phyloP scores from a whole-genome alignment of 1,140 invertebrate genomes.

The Tyrophagus putrescentiae region DNA sequence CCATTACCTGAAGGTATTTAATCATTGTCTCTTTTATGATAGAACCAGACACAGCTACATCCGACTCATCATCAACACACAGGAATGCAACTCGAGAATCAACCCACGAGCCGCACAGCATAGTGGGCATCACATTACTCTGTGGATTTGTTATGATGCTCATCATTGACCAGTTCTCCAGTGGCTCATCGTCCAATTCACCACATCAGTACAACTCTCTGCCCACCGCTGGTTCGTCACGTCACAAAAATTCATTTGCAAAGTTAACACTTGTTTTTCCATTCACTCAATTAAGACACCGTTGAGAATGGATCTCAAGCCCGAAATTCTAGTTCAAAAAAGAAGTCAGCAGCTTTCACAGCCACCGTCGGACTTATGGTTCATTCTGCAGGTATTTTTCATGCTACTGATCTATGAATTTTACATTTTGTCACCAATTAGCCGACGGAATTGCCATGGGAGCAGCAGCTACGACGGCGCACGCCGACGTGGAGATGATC shows the following conservation, averaged over 20 bases:
- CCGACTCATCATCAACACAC: neutral
- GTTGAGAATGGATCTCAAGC: neutral
- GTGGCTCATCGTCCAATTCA: constrained; percentile 28
- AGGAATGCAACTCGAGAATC: neutral
- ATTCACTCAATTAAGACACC: constrained; percentile 9
- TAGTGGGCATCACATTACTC: constrained; percentile 59
- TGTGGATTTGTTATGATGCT: constrained; percentile 94
- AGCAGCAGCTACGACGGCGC: constrained; percentile 82
- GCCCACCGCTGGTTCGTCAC: neutral
- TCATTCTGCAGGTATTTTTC: constrained; percentile 62
- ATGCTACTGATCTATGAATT: neutral
- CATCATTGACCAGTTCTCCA: constrained; percentile 66
- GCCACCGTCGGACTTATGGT: constrained; percentile 91
- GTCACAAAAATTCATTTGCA: neutral
- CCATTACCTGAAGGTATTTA: no score
- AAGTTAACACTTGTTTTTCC: constrained; percentile 6
- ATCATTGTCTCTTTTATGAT: no score
- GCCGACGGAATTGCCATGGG: constrained; percentile 94
- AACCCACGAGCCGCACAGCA: constrained; percentile 35
- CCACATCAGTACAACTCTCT: neutral
- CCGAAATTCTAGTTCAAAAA: constrained; percentile 16
- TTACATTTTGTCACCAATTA: constrained; percentile 28
- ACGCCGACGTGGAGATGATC: constrained; percentile 89
- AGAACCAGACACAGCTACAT: no score
- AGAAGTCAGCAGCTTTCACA: constrained; percentile 48